Conservation (phyloP, 1,140 invertebrate species). For the Chymomyza costata region DNA sequence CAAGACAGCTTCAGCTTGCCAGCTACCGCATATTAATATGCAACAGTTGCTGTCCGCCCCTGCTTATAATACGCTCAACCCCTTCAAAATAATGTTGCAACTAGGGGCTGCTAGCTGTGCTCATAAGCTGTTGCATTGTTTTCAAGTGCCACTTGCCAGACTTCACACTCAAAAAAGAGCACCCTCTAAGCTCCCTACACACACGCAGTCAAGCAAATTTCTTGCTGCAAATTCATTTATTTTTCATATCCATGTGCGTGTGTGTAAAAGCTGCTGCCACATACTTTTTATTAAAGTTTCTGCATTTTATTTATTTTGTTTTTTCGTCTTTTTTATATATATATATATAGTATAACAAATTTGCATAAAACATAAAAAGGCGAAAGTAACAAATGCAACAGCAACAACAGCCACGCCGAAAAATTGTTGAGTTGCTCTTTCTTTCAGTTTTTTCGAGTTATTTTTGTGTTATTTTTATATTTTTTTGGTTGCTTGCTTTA, state of each 20-base stretch:
- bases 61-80: too few relatives aligned
- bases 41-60: too few relatives aligned
- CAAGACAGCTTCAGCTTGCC: conserved; percentile 30
- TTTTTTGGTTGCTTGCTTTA: conserved; percentile 26
- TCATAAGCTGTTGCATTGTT: conserved; percentile 56
- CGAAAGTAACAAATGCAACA: conserved; percentile 32
- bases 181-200: too few relatives aligned
- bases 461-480: conserved; percentile 40
- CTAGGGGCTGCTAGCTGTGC: conserved; percentile 19
- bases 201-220: conserved; percentile 6
- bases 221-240: conserved; percentile 49
- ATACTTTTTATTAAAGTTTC: conserved; percentile 60
- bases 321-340: conserved; percentile 3
- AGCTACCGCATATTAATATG: conserved; percentile 53
- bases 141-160: conserved; percentile 55
- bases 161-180: too few relatives aligned
- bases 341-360: conserved; percentile 46
- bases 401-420: conserved; percentile 39
- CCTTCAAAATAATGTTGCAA: conserved; percentile 61
- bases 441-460: conserved; percentile 25
- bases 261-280: not conserved
- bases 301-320: conserved; percentile 1
- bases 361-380: conserved; percentile 68
- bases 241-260: conserved; percentile 1
- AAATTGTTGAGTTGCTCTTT: conserved; percentile 63